Evolutionary conservation across 2,113 vertebrate genomes (phyloP), one percentile per base, ranked within the genome.

Genomic region (Piprites chloris): DNA sequence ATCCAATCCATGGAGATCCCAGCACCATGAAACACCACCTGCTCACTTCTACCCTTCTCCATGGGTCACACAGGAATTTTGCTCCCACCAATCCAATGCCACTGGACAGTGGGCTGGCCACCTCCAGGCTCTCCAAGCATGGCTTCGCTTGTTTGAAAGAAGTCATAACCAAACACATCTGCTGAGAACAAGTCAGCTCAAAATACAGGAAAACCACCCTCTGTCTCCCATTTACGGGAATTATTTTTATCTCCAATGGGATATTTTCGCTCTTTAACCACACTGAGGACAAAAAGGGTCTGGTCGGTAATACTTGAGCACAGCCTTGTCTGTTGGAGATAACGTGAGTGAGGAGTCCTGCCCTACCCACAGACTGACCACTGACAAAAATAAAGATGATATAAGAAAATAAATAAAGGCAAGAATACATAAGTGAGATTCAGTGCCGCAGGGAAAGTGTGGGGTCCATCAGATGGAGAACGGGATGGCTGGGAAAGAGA

Each of bases 31-130:
- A 65, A 35, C 35, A 52, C 26, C 66, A 61, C 18, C 63, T 74
- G 55, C 28, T 87, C 55, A 5, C 22, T 78, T 24, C 50, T 5
- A 23, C 49, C 46, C 53, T 83, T 50, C 17, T 58, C 46, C 39
- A 9, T 2, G 13, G 74, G 30, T 49, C 4, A 0, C 4, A 50
- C 0, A 1, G 24, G 46, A 76, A 81, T 47, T 27, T 11, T 8
- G 9, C 35, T 63, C n/a, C 18, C 41, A 85, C 22, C 2, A 4
- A 39, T 15, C 35, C 27, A 28, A 76, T 3, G 41, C 18, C 78
- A 72, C 53, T 4, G 2, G 35, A 52, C 39, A 23, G n/a, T 0
- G 0, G 23, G 49, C 49, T 2, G 1, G 71, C 8, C 47, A 74
- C 42, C 77, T 53, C 35, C 33, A 66, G 16, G 14, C 26, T 35